Evolutionary conservation across 2,113 vertebrate genomes (phyloP).

Genomic region (Poeciliopsis prolifica): DNA sequence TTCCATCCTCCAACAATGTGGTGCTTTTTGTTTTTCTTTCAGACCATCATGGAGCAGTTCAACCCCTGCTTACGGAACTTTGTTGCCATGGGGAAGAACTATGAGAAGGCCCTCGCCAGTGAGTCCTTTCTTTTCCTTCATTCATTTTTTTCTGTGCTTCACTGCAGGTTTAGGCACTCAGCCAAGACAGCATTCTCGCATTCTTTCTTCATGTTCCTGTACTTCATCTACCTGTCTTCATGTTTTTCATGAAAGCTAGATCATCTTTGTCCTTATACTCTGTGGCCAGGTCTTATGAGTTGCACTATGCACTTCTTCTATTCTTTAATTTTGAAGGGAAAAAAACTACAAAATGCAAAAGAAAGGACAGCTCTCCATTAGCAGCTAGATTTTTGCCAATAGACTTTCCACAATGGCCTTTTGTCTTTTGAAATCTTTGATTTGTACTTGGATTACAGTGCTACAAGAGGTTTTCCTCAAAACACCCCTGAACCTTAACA

Average conservation of each 20-base stretch:
- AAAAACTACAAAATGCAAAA: constrained; percentile 42
- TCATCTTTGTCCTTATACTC: constrained; percentile 42
- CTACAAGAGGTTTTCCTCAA: constrained; percentile 6
- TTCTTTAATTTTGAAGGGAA: constrained; percentile 1
- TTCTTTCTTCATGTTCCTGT: neutral
- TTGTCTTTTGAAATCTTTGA: constrained; percentile 3
- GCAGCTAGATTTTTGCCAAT: constrained; percentile 12
- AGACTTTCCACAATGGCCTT: neutral
- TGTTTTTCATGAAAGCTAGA: constrained; percentile 26
- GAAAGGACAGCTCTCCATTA: constrained; percentile 27
- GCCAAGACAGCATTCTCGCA: constrained; percentile 52
- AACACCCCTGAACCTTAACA: constrained; percentile 7
- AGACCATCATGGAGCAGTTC: constrained; percentile 99
- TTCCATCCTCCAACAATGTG: constrained; percentile 37
- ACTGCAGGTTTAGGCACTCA: constrained; percentile 48
- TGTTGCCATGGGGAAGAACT: constrained; percentile 99
- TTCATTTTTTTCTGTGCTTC: constrained; percentile 25
- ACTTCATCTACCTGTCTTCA: constrained; percentile 12
- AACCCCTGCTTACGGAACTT: constrained; percentile 99
- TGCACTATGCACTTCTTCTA: constrained; percentile 30
- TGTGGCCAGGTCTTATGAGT: constrained; percentile 42
- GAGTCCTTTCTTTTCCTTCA: constrained; percentile 68
- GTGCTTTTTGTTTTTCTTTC: constrained; percentile 55
- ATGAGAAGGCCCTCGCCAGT: constrained; percentile 98
- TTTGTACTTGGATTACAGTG: neutral